These are phyloP conservation scores for Tetragonula clypearis DNA, from an alignment of 1,140 invertebrate genomes.

Conservation along the genomic window DNA sequence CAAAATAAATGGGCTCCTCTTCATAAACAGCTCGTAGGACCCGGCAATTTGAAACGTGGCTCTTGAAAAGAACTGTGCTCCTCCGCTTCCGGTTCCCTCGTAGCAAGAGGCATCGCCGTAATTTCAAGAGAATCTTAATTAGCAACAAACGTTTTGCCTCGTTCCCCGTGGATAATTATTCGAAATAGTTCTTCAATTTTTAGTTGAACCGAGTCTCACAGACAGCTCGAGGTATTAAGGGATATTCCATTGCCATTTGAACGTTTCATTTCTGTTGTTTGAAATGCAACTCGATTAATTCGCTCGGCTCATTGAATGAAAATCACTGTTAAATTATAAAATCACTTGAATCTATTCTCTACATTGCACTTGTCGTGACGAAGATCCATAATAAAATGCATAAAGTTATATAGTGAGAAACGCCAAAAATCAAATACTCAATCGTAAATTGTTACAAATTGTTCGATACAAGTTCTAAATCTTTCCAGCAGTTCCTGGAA, in stretches of 20 bases:
- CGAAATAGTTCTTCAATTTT: background rate
- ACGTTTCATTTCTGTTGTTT: too few species aligned
- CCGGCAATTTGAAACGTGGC: conserved; percentile 11
- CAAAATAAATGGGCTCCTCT: conserved; percentile 14
- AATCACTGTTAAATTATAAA: too few species aligned
- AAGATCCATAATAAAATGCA: too few species aligned
- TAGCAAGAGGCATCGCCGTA: background rate
- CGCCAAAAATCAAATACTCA: too few species aligned
- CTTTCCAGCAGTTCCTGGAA: background rate
- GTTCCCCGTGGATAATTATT: background rate
- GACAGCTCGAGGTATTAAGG: too few species aligned
- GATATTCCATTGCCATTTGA: too few species aligned
- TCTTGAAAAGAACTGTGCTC: conserved; percentile 5
- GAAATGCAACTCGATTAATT: too few species aligned
- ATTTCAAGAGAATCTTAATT: conserved; percentile 15
- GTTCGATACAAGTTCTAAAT: background rate
- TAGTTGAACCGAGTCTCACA: background rate
- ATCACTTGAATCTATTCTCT: too few species aligned
- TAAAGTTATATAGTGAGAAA: too few species aligned
- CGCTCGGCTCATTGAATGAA: too few species aligned
- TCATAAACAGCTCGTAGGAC: conserved; percentile 2
- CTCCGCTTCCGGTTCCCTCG: background rate
- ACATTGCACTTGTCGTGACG: too few species aligned
- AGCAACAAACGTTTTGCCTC: background rate
- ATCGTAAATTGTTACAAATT: too few species aligned